A percentile compares a stretch with the other conserved stretches of the same genome.
These are phyloP conservation scores for Halictus quadricinctus DNA, from an alignment of 2,888 invertebrate genomes.

Conservation along the genomic window DNA sequence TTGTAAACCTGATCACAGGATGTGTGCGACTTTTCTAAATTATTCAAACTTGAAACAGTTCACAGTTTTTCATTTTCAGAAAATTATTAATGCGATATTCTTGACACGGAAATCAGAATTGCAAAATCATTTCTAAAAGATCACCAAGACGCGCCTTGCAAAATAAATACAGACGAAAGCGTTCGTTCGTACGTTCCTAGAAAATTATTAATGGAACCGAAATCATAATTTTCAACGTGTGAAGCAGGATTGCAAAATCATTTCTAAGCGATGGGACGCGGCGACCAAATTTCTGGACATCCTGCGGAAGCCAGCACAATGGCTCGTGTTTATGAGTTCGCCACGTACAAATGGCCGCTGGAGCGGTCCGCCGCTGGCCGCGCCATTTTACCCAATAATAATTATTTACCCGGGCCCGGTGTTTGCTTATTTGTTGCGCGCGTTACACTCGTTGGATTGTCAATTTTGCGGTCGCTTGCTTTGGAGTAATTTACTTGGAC, in stretches of 20 bases:
- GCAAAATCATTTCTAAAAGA: not conserved
- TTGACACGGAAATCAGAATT: too few species aligned
- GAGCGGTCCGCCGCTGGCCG: slow-evolving; percentile 5
- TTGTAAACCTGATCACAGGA: too few species aligned
- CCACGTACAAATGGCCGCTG: slow-evolving; percentile 51
- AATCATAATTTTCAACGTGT: not conserved
- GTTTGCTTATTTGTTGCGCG: slow-evolving; percentile 30
- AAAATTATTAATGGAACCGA: not conserved
- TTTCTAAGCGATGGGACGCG: not conserved
- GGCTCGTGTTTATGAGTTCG: slow-evolving; percentile 42
- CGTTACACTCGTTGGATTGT: slow-evolving; percentile 5
- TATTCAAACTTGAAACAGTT: not conserved
- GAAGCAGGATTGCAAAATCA: not conserved
- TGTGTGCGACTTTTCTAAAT: not conserved
- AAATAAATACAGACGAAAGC: too few species aligned
- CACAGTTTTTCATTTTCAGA: not conserved
- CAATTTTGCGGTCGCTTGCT: not conserved
- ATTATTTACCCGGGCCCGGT: slow-evolving; percentile 36
- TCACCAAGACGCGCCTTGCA: too few species aligned
- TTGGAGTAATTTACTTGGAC: not conserved
- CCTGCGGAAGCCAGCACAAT: not conserved
- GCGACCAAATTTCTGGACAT: not conserved
- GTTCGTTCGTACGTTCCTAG: too few species aligned
- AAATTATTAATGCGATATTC: not conserved
- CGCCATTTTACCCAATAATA: slow-evolving; percentile 41